Percentiles rank a stretch among this genome's conserved stretches.
Evolutionary conservation across 2,888 invertebrate species (phyloP).

Genomic region (Oxyscelio sp.): DNA sequence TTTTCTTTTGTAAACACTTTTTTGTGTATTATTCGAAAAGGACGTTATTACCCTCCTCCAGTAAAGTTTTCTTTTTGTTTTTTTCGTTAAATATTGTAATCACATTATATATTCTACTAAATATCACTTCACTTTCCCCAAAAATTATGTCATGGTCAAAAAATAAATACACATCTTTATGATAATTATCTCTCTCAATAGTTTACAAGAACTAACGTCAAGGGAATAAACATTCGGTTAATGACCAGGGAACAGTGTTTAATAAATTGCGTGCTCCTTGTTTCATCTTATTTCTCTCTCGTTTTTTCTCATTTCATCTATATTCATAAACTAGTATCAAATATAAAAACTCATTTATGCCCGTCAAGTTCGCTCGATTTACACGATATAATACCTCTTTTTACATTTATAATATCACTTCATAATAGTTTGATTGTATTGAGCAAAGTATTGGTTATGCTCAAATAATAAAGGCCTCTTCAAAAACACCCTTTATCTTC

Average conservation of each 20-base stretch:
- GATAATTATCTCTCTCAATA: constrained; percentile 78
- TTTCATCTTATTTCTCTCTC: constrained; percentile 57
- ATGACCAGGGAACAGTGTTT: constrained; percentile 82
- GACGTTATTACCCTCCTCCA: constrained; percentile 74
- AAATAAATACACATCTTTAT: constrained; percentile 86
- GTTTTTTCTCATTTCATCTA: constrained; percentile 74
- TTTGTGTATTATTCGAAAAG: constrained; percentile 67
- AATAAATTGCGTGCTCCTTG: constrained; percentile 74
- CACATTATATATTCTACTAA: constrained; percentile 82
- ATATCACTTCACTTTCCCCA: constrained; percentile 81
- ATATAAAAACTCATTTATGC: constrained; percentile 87
- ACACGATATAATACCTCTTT: constrained; percentile 84
- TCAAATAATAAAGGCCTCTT: constrained; percentile 84
- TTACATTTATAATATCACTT: constrained; percentile 85
- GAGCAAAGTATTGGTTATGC: constrained; percentile 83
- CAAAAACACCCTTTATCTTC: constrained; percentile 78
- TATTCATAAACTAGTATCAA: constrained; percentile 86
- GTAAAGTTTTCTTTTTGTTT: constrained; percentile 71
- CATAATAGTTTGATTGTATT: constrained; percentile 85
- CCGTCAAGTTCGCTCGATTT: constrained; percentile 85
- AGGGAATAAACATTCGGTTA: constrained; percentile 81
- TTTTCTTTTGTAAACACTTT: constrained; percentile 72
- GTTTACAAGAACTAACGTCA: constrained; percentile 79
- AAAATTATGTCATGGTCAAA: constrained; percentile 80
- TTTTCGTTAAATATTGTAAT: constrained; percentile 77